phyloP scores from a whole-genome alignment of 2,888 invertebrate species.

The Agelastica alni region DNA sequence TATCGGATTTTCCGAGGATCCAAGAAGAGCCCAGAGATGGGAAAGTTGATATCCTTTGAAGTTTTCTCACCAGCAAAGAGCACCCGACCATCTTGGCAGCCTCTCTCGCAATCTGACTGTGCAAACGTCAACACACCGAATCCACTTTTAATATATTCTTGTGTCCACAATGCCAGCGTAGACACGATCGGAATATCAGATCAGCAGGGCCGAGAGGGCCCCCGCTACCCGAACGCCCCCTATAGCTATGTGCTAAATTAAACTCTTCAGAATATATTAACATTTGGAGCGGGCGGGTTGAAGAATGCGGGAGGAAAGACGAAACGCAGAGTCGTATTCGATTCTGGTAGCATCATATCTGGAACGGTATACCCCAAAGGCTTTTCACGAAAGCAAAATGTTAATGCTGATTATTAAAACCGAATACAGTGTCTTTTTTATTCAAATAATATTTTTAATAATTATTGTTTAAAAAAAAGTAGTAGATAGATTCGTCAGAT shows the following conservation, averaged over 20 bases:
- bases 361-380: too few relatives aligned
- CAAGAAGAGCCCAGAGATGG: slow-evolving; percentile 37
- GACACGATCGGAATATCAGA: slow-evolving; percentile 57
- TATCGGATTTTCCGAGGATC: slow-evolving; percentile 33
- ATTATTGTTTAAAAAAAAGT: too few relatives aligned
- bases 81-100: slow-evolving; percentile 31
- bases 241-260: slow-evolving; percentile 58
- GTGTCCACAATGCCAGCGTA: slow-evolving; percentile 56
- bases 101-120: slow-evolving; percentile 47
- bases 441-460: too few relatives aligned
- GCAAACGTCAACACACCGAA: slow-evolving; percentile 57
- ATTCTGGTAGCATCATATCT: too few relatives aligned
- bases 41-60: slow-evolving; percentile 48
- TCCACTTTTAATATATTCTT: slow-evolving; percentile 58
- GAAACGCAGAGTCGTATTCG: slow-evolving; percentile 22
- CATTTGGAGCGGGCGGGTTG: slow-evolving; percentile 53
- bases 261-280: slow-evolving; percentile 59
- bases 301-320: slow-evolving; percentile 40
- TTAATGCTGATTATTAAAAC: too few relatives aligned
- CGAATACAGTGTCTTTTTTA: too few relatives aligned
- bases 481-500: too few relatives aligned
- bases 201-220: slow-evolving; percentile 41
- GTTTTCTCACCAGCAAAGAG: slow-evolving; percentile 44
- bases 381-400: too few relatives aligned
- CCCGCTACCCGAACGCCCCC: slow-evolving; percentile 42